Evolutionary conservation across 2,888 invertebrate genomes (phyloP), one percentile per base, ranked within the genome.

Genomic region (Eupithecia dodoneata): DNA sequence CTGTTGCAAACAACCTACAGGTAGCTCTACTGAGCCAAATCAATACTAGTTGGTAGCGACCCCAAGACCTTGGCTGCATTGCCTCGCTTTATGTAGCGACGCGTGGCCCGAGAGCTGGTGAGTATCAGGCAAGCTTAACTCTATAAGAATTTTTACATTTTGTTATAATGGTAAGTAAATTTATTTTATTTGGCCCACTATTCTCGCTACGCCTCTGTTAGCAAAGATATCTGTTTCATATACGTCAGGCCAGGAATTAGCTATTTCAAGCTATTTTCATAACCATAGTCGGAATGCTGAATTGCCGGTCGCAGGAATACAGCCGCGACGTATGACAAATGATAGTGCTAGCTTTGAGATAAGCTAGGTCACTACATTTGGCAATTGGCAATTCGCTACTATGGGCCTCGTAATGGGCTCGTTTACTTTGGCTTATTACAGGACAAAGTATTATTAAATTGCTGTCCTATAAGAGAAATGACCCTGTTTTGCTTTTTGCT

Each of bases 241-340:
- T n/a, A n/a, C 69, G 9, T 69, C 73, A 67, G 65, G 30, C 45
- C 55, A 45, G 30, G 71, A 69, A 79, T 76, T 73, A 74, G 30
- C 59, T 42, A 73, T 76, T 79, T 75, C 71, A 70, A 77, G 73
- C 15, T 66, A 79, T 75, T 79, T 77, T 79, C 79, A 79, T 79
- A 79, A 74, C 69, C 65, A 72, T 71, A 75, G 76, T 74, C 45
- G 71, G 77, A 66, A 81, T 80, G 74, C 52, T 59, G 73, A 76
- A 76, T 83, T 81, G 72, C 79, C 77, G 82, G 83, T 85, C 81
- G 84, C 79, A 83, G 83, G 83, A 82, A 85, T 84, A 84, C 81
- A 52, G 63, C 55, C 86, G 84, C 83, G 83, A 82, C 83, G 83
- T 87, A 91, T 91, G 90, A 90, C 88, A 91, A 90, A 91, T 88